These are phyloP conservation scores for Sebastes hopkinsi DNA, from an alignment of 2,797 vertebrate genomes.

Conservation along the genomic window DNA sequence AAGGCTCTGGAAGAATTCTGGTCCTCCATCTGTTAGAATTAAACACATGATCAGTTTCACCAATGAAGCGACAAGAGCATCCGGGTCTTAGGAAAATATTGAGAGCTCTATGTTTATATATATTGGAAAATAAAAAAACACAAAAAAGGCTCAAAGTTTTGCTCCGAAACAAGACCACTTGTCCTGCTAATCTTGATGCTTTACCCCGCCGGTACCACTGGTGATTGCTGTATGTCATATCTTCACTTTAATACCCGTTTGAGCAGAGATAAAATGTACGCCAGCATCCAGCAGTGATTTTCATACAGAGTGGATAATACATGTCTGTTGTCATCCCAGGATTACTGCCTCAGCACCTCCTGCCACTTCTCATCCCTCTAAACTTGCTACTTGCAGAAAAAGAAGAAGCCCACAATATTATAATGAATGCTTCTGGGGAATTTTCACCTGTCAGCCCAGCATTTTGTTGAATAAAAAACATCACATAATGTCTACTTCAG, in stretches of 20 bases:
- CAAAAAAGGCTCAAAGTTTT: background rate
- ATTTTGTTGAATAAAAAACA: background rate
- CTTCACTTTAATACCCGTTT: background rate
- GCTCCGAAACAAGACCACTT: background rate
- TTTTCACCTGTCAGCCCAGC: background rate
- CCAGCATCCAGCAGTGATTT: constrained; percentile 2
- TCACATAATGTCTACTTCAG: background rate
- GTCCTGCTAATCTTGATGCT: background rate
- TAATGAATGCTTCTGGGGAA: background rate
- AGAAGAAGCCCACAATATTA: background rate
- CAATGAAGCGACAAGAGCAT: background rate
- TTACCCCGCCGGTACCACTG: background rate
- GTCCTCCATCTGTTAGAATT: constrained; percentile 95
- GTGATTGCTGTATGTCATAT: background rate
- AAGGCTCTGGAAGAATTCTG: constrained; percentile 90
- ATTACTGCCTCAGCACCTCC: background rate
- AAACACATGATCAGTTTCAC: constrained; percentile 86
- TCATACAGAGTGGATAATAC: background rate
- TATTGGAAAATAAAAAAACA: background rate
- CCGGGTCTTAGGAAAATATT: background rate
- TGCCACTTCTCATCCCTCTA: background rate
- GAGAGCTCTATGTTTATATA: background rate
- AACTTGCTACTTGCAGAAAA: background rate
- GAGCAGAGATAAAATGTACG: background rate
- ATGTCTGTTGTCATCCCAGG: background rate